These are phyloP conservation scores for Numida meleagris DNA, from an alignment of 2,113 vertebrate genomes.

Conservation along the genomic window DNA sequence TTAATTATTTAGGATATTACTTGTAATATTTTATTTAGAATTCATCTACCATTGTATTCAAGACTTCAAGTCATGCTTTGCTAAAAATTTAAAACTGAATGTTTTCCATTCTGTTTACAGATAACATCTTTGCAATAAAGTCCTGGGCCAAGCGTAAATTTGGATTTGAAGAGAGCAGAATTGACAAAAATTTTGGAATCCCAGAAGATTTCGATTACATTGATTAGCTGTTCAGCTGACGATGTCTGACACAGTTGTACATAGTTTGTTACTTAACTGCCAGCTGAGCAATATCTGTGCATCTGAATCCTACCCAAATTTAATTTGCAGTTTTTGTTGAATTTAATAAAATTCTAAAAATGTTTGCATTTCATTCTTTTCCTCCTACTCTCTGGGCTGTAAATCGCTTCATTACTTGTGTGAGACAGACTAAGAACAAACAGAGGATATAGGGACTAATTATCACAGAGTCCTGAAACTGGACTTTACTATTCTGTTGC, in stretches of 20 bases:
- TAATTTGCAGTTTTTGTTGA: neutral
- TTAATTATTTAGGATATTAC: neutral
- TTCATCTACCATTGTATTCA: neutral
- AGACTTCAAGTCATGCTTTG: neutral
- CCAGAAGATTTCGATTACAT: constrained; percentile 98
- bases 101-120: constrained; percentile 77
- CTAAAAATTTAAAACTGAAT: constrained; percentile 12
- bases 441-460: neutral
- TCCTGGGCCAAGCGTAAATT: constrained; percentile 98
- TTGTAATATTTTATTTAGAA: neutral
- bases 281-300: neutral
- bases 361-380: neutral
- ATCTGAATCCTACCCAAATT: neutral
- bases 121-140: constrained; percentile 96
- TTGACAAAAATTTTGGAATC: constrained; percentile 96
- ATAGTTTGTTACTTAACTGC: constrained; percentile 10
- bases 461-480: neutral
- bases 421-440: neutral
- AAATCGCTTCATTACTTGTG: neutral
- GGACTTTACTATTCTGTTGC: neutral
- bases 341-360: constrained; percentile 69
- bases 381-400: neutral
- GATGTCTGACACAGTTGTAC: constrained; percentile 9
- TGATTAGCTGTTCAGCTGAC: constrained; percentile 75
- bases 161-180: constrained; percentile 89